Percentiles rank a stretch among this genome's conserved stretches.
Conservation (phyloP, 2,888 invertebrate species). For the Ennomos fuscantarius region DNA sequence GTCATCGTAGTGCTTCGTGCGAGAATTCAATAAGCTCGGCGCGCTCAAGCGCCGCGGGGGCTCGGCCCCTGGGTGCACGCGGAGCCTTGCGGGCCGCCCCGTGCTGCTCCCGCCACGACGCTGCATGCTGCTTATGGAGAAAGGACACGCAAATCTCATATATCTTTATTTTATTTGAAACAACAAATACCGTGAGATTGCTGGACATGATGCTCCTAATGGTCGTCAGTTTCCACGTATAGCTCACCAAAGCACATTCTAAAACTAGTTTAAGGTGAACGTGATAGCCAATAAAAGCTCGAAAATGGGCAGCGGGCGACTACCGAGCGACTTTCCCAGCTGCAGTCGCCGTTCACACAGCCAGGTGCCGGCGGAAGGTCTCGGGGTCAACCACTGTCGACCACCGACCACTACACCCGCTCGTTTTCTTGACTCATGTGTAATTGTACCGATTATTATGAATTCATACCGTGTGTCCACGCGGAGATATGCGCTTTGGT, state of each 20-base stretch:
- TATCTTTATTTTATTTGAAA: slow-evolving; percentile 40
- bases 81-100: slow-evolving; percentile 59
- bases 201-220: slow-evolving; percentile 53
- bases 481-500: slow-evolving; percentile 36
- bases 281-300: slow-evolving; percentile 79
- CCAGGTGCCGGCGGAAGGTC: slow-evolving; percentile 50
- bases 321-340: slow-evolving; percentile 76
- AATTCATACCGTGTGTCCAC: slow-evolving; percentile 38
- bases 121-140: slow-evolving; percentile 65
- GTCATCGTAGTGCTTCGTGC: slow-evolving; percentile 67
- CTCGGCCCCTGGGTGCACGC: slow-evolving; percentile 66
- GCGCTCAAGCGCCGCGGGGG: slow-evolving; percentile 59
- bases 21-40: slow-evolving; percentile 71
- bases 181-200: slow-evolving; percentile 73
- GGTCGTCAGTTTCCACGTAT: slow-evolving; percentile 46
- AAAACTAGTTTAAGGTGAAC: slow-evolving; percentile 77
- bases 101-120: slow-evolving; percentile 61
- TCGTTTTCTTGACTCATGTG: slow-evolving; percentile 34
- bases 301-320: slow-evolving; percentile 71
- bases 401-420: slow-evolving; percentile 32
- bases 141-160: slow-evolving; percentile 72
- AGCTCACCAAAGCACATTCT: slow-evolving; percentile 70
- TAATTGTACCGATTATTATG: slow-evolving; percentile 37
- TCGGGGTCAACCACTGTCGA: slow-evolving; percentile 58
- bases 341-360: slow-evolving; percentile 65